Conservation (phyloP, 2,888 invertebrate species). For the Eubasilissa splendida region DNA sequence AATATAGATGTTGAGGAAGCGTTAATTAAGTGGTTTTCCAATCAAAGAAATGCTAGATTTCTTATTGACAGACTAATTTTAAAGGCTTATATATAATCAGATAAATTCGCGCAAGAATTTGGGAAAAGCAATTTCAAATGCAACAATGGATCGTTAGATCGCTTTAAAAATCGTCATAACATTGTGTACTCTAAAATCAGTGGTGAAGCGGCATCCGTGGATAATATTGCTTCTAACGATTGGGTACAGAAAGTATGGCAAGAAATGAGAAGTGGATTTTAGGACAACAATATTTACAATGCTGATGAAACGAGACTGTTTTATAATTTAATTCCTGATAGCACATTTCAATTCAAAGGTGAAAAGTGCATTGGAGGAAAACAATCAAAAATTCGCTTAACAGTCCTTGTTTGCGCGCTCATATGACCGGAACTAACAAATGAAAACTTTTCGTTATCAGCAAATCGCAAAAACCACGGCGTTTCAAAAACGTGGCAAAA, state of each 20-base stretch:
- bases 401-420: not conserved
- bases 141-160: conserved; percentile 1
- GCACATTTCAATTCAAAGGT: not conserved
- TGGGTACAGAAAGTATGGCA: no score
- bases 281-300: not conserved
- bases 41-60: not conserved
- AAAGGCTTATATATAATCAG: not conserved
- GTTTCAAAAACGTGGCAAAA: no score
- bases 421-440: no score
- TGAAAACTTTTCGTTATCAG: no score
- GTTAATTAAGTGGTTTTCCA: not conserved
- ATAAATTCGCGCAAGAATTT: not conserved
- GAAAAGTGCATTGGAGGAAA: not conserved
- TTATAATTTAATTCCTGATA: not conserved
- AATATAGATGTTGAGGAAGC: conserved; percentile 6
- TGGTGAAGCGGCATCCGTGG: not conserved
- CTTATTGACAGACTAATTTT: not conserved
- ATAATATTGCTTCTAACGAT: not conserved
- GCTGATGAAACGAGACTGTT: not conserved
- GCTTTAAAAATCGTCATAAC: conserved; percentile 16
- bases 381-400: not conserved
- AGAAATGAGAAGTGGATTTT: not conserved
- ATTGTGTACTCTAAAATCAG: not conserved
- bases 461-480: no score
- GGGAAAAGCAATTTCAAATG: conserved; percentile 9